Percentiles rank a stretch among this genome's conserved stretches.
phyloP scores from a whole-genome alignment of 2,888 invertebrate genomes.

The Gari tellinella region DNA sequence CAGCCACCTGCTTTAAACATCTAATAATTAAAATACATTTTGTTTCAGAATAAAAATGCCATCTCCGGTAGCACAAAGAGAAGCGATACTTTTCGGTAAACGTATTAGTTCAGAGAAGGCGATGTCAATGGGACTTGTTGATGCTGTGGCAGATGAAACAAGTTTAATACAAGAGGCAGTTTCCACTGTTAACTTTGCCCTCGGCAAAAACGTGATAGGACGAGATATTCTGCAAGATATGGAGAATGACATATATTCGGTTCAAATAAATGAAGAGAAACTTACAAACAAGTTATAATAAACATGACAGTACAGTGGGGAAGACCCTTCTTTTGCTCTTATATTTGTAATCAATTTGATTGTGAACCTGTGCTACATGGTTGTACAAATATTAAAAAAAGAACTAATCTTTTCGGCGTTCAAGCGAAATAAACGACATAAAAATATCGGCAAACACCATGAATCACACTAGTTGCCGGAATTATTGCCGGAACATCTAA shows the following conservation, averaged over 20 bases:
- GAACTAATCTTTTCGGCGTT: no score
- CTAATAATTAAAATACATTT: no score
- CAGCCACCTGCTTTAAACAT: no score
- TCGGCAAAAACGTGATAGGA: constrained; percentile 55
- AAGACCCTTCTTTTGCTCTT: no score
- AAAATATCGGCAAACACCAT: no score
- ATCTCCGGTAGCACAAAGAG: constrained; percentile 35
- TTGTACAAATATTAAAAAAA: no score
- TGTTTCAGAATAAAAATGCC: constrained; percentile 58
- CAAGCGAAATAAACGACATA: no score
- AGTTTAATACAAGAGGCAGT: constrained; percentile 25
- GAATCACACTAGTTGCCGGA: no score
- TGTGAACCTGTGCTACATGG: no score
- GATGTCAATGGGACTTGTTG: constrained; percentile 39
- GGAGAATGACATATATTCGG: constrained; percentile 61
- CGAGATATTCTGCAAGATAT: constrained; percentile 38
- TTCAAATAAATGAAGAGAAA: background rate
- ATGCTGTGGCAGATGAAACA: constrained; percentile 25
- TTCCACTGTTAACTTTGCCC: constrained; percentile 34
- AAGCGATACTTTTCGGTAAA: constrained; percentile 53
- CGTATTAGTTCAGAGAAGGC: constrained; percentile 53
- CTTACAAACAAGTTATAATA: constrained; percentile 2
- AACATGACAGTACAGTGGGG: no score
- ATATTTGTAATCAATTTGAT: no score
- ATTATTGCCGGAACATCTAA: no score